A percentile compares a stretch with the other conserved stretches of the same genome.
Evolutionary conservation across 2,797 vertebrate species (phyloP).

Genomic region (Cichlasoma orientale): DNA sequence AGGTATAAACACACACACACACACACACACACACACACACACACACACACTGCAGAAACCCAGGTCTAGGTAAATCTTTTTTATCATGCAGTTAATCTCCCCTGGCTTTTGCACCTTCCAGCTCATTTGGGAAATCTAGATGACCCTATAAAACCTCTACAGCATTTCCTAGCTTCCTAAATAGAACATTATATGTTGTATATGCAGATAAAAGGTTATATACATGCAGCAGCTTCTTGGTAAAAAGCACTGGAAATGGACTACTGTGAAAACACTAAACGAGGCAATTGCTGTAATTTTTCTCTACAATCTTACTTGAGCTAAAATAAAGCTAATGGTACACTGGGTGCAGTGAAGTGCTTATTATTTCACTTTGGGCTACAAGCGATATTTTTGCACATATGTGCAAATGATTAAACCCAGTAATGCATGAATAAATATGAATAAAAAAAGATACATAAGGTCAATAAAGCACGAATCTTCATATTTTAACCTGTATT

Average conservation of each 20-base stretch:
- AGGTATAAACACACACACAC: not conserved
- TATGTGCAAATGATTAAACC: not conserved
- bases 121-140: slow-evolving; percentile 43
- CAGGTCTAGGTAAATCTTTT: slow-evolving; percentile 40
- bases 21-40: not conserved
- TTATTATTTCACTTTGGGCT: slow-evolving; percentile 10
- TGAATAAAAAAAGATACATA: slow-evolving; percentile 8
- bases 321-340: not conserved
- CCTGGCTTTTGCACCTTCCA: slow-evolving; percentile 19
- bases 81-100: slow-evolving; percentile 38
- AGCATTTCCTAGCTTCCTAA: slow-evolving; percentile 7
- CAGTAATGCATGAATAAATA: slow-evolving; percentile 12
- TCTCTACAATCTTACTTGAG: slow-evolving; percentile 1
- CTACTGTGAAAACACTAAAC: slow-evolving; percentile 2
- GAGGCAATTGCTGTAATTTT: slow-evolving; percentile 9
- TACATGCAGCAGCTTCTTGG: slow-evolving; percentile 6
- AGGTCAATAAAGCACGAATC: not conserved
- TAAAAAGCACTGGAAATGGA: slow-evolving; percentile 20
- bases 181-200: not conserved
- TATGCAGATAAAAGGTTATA: slow-evolving; percentile 12
- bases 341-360: not conserved
- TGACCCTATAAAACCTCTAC: slow-evolving; percentile 31
- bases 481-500: not conserved
- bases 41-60: not conserved
- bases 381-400: slow-evolving; percentile 3